Evolutionary conservation across 2,888 invertebrate genomes (phyloP).

Genomic region (Alentia gelatinosa): DNA sequence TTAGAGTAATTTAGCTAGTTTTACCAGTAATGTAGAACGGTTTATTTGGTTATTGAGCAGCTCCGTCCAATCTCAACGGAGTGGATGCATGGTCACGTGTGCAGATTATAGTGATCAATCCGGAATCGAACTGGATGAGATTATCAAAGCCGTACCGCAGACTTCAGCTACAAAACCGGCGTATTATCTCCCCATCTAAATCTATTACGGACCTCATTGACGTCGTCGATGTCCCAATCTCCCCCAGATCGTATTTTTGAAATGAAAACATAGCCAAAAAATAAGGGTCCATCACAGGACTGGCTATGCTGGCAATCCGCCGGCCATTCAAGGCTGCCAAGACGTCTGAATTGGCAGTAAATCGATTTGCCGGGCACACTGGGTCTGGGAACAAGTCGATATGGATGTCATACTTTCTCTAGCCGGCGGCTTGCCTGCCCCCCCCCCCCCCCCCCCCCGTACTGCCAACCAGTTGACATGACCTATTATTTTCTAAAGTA

Average conservation of each 20-base stretch:
- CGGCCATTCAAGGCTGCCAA: neutral
- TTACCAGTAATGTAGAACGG: neutral
- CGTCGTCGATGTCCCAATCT: neutral
- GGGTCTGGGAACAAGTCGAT: neutral
- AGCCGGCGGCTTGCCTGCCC: neutral
- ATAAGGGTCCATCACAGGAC: neutral
- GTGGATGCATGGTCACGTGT: neutral
- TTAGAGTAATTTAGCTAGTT: conserved; percentile 1
- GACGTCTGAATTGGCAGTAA: neutral
- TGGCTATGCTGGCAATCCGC: neutral
- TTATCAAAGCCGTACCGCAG: neutral
- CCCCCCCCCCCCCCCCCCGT: neutral
- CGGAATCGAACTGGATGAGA: neutral
- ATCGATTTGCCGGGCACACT: neutral
- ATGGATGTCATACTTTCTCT: neutral
- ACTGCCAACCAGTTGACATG: no score
- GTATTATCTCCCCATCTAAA: neutral
- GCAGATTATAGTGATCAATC: neutral
- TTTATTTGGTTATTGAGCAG: neutral
- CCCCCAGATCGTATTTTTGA: neutral
- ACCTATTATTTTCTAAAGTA: conserved; percentile 24
- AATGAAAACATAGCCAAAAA: neutral
- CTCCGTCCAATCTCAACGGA: no score
- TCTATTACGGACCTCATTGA: neutral
- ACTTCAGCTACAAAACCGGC: neutral